Conservation (phyloP, 1,140 invertebrate species). For the Rhyacophila brunnea region DNA sequence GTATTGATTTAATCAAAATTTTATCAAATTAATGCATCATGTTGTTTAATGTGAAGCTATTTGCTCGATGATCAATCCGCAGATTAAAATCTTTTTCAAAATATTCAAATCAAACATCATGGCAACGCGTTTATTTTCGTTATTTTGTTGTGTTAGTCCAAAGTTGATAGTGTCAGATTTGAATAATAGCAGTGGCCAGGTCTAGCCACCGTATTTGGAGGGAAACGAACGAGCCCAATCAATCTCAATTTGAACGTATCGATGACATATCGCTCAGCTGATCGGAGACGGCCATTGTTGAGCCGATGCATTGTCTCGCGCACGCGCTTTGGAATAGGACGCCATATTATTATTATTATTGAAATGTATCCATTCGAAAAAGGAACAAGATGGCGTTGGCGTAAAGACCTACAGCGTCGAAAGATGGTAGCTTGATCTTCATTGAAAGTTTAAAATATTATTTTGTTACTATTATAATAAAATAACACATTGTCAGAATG, state of each 20-base stretch:
- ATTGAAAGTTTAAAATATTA: slow-evolving; percentile 14
- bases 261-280: slow-evolving; percentile 28
- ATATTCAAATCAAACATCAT: too few relatives aligned
- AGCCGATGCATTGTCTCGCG: slow-evolving; percentile 8
- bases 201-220: too few relatives aligned
- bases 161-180: too few relatives aligned
- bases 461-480: background rate
- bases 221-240: background rate
- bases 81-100: too few relatives aligned
- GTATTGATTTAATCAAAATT: too few relatives aligned
- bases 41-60: too few relatives aligned
- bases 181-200: too few relatives aligned
- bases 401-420: slow-evolving; percentile 1
- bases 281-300: slow-evolving; percentile 18
- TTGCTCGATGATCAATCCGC: too few relatives aligned
- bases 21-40: too few relatives aligned
- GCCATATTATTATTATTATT: background rate
- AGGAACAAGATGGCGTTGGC: background rate
- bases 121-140: too few relatives aligned
- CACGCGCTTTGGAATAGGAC: slow-evolving; percentile 6
- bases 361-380: background rate
- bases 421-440: slow-evolving; percentile 2
- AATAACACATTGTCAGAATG: too few relatives aligned
- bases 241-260: slow-evolving; percentile 26
- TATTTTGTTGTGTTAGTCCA: too few relatives aligned